Conservation (phyloP, 1,140 invertebrate species). For the Drosophila kohkoa region DNA sequence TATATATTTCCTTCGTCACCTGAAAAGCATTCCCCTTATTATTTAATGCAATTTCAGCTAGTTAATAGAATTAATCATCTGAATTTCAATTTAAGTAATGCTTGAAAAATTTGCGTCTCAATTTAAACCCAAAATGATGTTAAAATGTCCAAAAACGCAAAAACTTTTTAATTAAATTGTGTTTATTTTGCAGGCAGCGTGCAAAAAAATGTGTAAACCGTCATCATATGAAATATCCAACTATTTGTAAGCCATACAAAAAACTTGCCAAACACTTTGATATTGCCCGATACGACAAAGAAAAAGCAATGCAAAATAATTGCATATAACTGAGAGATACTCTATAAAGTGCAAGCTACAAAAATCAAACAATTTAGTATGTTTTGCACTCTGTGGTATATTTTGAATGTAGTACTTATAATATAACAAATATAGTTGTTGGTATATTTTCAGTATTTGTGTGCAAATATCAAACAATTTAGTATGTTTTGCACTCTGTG, state of each 20-base stretch:
- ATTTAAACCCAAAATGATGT: not conserved
- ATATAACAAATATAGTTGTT: too few relatives aligned
- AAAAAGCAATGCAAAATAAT: not conserved
- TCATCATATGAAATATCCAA: constrained; percentile 3
- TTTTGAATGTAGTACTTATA: too few relatives aligned
- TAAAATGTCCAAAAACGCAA: not conserved
- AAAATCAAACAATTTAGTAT: not conserved
- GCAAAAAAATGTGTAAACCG: constrained; percentile 1
- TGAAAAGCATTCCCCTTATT: too few relatives aligned
- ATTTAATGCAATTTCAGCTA: not conserved
- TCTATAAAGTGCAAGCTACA: not conserved
- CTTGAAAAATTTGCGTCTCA: not conserved
- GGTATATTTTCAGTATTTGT: too few relatives aligned
- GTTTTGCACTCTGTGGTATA: too few relatives aligned
- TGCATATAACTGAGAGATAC: not conserved
- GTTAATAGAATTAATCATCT: not conserved
- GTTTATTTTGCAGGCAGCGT: not conserved
- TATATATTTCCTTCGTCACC: too few relatives aligned
- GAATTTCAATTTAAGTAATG: not conserved
- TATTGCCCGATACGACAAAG: not conserved
- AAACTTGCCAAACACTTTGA: not conserved
- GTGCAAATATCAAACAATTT: too few relatives aligned
- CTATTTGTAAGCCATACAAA: constrained; percentile 4
- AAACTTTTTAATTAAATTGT: constrained; percentile 23
- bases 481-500: too few relatives aligned